Evolutionary conservation across 2,113 vertebrate species (phyloP), one percentile per base, ranked within the genome.

Genomic region (Bubo scandiacus): DNA sequence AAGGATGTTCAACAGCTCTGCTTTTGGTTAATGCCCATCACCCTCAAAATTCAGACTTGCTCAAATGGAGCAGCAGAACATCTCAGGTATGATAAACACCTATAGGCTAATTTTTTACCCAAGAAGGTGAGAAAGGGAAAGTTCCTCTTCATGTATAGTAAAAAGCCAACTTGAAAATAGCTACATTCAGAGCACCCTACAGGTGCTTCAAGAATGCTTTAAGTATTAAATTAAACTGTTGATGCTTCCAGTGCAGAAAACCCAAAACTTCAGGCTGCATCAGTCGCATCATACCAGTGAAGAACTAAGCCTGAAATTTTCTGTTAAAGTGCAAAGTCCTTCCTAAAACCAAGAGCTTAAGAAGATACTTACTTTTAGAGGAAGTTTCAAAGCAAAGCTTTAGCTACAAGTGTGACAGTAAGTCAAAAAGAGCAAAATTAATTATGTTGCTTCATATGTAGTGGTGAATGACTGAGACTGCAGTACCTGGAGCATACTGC

Each of bases 201-300:
- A 1, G 5, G 5, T 34, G 20, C 4, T 86, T 83, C 42, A 86
- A 75, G 11, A 66, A 71, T 17, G 12, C 26, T 58, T 82, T 70
- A 30, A 45, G 5, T 21, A 74, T 68, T 43, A 74, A 57, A 61
- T 19, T 27, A 20, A 73, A 63, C 9, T 52, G 10, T 36, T 55
- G 38, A 52, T 67, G 11, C 6, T 67, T 52, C 7, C 52, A 65
- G 12, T 40, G 17, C 34, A 67, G 22, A 61, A 70, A 52, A 82
- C 70, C 12, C 0, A 1, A 32, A 32, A 20, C 21, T 43, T 92
- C 29, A 66, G 16, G 8, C 21, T 2, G 1, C 9, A 40, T 51
- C 8, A 7, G 4, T 57, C 7, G 5, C 62, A 11, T 15, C 36
- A 65, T 1, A 1, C 5, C 21, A 85, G 23, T 23, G 32, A 65